Base-by-base conservation (phyloP, 2,113 vertebrate genomes). In the Tiliqua scincoides region DNA sequence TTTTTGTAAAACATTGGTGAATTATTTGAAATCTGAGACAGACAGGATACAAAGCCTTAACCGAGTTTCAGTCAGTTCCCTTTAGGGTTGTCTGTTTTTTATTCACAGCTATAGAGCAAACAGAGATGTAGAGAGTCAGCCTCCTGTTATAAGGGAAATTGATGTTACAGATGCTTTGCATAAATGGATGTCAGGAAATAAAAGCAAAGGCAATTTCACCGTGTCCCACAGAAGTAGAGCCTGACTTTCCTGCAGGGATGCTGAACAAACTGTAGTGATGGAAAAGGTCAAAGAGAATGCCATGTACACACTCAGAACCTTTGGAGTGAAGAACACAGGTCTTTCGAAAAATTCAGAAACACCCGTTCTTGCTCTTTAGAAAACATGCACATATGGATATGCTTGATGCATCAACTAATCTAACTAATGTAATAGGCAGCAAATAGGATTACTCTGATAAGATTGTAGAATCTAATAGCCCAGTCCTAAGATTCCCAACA, bases 181-280 rank as follows among this genome's bases (percentile, higher is more conserved):
- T 91, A 77, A 85, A 35, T 40, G 21, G 70, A 90, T 72, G 75
- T 62, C 65, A 84, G 62, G 30, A 78, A 91, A 83, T 84, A 89
- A 91, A 88, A 88, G 27, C 63, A 91, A 88, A 79, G 65, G n/a
- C 70, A 88, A 77, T 90, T 92, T 94, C 85, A 91, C 48, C 35
- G 57, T 81, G 37, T 87, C 79, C 78, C 78, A n/a, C 32, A 85
- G 62, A 83, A 90, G 48, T 0, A 0, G 40, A n/a, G 37, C 59
- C 62, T 59, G 35, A 85, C 65, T 85, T 88, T 86, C 82, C 91
- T 84, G 35, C 89, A 62, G 82, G 88, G 85, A 82, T 90, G 82
- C 54, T 61, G 57, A 91, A 52, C 52, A 89, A 59, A 48, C 27
- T 63, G 37, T 78, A 87, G 88, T 84, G 83, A 90, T 88, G 54